phyloP scores from a whole-genome alignment of 1,140 invertebrate species.

The Andricus grossulariae region DNA sequence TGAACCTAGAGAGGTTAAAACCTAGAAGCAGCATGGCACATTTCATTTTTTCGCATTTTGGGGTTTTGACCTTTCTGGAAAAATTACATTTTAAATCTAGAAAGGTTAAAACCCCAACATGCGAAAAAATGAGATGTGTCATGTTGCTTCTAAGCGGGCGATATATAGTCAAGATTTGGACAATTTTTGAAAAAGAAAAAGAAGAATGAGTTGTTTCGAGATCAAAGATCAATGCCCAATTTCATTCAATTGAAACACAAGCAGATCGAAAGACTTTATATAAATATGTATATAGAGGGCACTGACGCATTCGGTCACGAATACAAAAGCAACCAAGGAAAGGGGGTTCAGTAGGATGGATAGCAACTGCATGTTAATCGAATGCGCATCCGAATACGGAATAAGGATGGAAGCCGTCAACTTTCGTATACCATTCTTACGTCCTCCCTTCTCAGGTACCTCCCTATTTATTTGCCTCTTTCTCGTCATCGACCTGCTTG shows the following conservation, averaged over 20 bases:
- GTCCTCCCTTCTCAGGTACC: conserved; percentile 38
- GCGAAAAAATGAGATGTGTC: no score
- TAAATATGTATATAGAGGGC: conserved; percentile 48
- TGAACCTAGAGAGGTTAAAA: no score
- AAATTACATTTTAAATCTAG: no score
- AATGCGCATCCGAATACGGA: conserved; percentile 67
- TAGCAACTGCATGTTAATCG: conserved; percentile 71
- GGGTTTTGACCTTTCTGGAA: no score
- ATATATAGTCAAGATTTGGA: no score
- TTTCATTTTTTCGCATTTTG: no score
- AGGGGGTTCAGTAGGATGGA: conserved; percentile 56
- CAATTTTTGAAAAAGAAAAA: no score
- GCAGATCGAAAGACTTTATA: conserved; percentile 50
- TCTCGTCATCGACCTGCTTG: conserved; percentile 40
- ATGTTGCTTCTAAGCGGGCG: no score
- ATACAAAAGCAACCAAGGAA: conserved; percentile 44
- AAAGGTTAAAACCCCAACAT: no score
- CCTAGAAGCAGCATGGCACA: no score
- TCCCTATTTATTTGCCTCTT: conserved; percentile 44
- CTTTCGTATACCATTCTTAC: conserved; percentile 57
- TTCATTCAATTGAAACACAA: conserved; percentile 58
- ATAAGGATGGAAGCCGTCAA: conserved; percentile 64
- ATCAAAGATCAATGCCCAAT: conserved; percentile 61
- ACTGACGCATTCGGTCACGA: conserved; percentile 33
- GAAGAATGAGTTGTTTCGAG: conserved; percentile 36